A percentile compares a stretch with the other conserved stretches of the same genome.
phyloP scores from a whole-genome alignment of 2,113 vertebrate genomes.

The Atractosteus spatula region DNA sequence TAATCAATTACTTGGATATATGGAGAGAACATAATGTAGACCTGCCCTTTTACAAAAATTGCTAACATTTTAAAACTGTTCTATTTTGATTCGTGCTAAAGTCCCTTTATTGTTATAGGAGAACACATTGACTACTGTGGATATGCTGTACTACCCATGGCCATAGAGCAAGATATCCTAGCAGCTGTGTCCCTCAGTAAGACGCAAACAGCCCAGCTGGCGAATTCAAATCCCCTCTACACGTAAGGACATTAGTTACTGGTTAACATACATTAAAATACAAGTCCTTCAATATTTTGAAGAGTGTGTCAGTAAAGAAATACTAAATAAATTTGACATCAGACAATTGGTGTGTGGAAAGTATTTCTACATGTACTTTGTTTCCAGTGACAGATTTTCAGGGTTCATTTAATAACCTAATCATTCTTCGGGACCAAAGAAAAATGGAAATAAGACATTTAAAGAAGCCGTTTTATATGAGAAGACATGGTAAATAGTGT shows the following conservation, averaged over 20 bases:
- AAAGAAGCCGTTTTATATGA: no score
- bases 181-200: constrained; percentile 80
- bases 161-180: constrained; percentile 89
- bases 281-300: no score
- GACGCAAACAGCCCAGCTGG: constrained; percentile 70
- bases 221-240: constrained; percentile 80
- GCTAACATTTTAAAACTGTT: background rate
- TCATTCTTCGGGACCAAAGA: no score
- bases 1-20: background rate
- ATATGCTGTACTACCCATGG: constrained; percentile 95
- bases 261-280: no score
- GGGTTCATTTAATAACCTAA: no score
- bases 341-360: no score
- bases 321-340: no score
- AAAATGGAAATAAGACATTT: no score
- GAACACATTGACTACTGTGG: constrained; percentile 98
- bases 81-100: background rate
- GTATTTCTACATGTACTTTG: no score
- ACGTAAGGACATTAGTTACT: constrained; percentile 59
- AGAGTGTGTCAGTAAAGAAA: no score
- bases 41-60: background rate
- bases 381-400: no score
- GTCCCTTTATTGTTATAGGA: constrained; percentile 55
- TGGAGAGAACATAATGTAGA: background rate
- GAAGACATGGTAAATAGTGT: no score